Base-by-base conservation (phyloP, 2,888 invertebrate genomes). In the Aproaerema taeniolella region DNA sequence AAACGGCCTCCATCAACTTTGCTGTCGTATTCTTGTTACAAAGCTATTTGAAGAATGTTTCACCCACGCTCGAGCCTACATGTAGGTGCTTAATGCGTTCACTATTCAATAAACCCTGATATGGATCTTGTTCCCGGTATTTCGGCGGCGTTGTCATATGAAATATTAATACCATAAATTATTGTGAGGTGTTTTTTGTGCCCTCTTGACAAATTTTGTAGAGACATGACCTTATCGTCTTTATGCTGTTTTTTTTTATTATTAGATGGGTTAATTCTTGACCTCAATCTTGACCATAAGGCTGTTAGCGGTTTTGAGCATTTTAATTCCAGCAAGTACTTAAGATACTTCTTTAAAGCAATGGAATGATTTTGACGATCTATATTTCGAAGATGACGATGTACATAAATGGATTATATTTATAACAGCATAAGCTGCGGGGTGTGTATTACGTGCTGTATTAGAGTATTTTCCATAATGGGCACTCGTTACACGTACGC, bases 51-150 rank as follows among this genome's bases (percentile, higher is more conserved):
- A 48, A 41, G 72, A 76, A 79, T 77, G 65, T 71, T 52, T 63
- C 70, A 61, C 73, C 73, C 73, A 70, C 72, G 64, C 68, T 52
- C 49, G 46, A 26, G 29, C 53, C 52, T 38, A 54, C 55, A 57
- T 54, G 57, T 55, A 65, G 67, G 65, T 59, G 70, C 69, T 68
- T 80, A 81, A 82, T 81, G 80, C 75, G 57, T 80, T 74, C 64
- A 55, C 64, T 67, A 76, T 79, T 72, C 67, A 71, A 63, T 56
- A 56, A 51, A 49, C 49, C 49, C 61, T 55, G 80, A 81, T 82
- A 77, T 59, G 50, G 61, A 81, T 81, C 80, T 67, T 31, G 46
- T 77, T 76, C 74, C 52, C 45, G 53, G 76, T 79, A 80, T 55
- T 65, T 56, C 45, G 61, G 55, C 56, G 61, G 62, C 50, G 57